Evolutionary conservation across 2,113 vertebrate species (phyloP).

Genomic region (Lepidothrix coronata): DNA sequence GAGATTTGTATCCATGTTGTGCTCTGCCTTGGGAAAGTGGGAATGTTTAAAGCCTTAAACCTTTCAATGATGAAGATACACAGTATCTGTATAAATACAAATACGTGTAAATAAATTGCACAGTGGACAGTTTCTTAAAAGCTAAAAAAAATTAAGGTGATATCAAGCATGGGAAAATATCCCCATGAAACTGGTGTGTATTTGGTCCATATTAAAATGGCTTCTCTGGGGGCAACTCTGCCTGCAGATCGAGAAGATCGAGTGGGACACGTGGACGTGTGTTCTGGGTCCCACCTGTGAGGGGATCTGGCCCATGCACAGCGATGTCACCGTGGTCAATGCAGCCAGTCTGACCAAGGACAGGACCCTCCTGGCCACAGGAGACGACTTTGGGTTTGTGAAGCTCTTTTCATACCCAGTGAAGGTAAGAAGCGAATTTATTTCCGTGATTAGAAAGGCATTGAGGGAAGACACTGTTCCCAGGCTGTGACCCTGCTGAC

Average conservation of each 20-base stretch:
- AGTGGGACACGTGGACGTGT: constrained; percentile 93
- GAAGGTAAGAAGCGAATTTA: constrained; percentile 76
- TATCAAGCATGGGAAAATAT: neutral
- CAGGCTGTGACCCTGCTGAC: neutral
- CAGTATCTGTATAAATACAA: neutral
- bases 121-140: neutral
- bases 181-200: fast-evolving
- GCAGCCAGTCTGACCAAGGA: constrained; percentile 90
- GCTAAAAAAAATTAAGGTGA: neutral
- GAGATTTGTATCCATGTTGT: neutral
- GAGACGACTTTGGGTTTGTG: constrained; percentile 94
- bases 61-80: neutral
- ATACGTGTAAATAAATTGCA: neutral
- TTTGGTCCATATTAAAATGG: neutral
- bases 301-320: constrained; percentile 91
- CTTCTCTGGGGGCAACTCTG: neutral
- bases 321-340: constrained; percentile 86
- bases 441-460: neutral
- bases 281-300: constrained; percentile 93
- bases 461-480: neutral
- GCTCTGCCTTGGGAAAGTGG: neutral
- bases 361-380: constrained; percentile 85
- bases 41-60: neutral
- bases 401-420: constrained; percentile 95
- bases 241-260: constrained; percentile 90